These are phyloP conservation scores for Micrastur ruficollis DNA, from an alignment of 2,797 vertebrate species.

Conservation along the genomic window DNA sequence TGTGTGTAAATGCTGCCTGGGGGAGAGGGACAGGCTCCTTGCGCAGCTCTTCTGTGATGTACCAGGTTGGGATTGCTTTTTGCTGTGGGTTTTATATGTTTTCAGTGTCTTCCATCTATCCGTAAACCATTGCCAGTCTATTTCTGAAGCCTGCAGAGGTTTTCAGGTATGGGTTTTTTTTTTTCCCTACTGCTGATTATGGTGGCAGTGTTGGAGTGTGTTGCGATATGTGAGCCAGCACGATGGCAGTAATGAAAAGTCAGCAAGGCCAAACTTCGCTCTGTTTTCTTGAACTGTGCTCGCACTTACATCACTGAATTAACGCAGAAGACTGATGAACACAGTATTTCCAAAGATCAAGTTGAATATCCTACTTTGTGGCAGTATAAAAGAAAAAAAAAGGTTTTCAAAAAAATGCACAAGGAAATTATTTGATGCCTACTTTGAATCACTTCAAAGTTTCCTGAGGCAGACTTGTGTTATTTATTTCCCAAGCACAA, in stretches of 20 bases:
- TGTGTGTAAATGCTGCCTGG: background rate
- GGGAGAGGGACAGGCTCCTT: background rate
- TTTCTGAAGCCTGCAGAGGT: background rate
- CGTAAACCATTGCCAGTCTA: accelerated
- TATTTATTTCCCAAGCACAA: background rate
- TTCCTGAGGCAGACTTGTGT: background rate
- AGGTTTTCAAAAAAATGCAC: background rate
- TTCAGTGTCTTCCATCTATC: background rate
- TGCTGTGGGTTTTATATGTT: background rate
- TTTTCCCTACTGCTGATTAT: background rate
- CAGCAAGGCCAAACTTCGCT: background rate
- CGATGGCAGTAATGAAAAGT: background rate
- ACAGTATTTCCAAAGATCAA: background rate
- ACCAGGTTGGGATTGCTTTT: accelerated
- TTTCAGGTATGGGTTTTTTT: background rate
- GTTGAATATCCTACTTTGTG: background rate
- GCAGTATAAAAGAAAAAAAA: background rate
- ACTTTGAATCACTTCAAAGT: background rate
- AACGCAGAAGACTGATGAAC: background rate
- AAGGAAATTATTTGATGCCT: background rate
- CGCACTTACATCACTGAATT: background rate
- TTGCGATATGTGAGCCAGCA: background rate
- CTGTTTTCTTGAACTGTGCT: background rate
- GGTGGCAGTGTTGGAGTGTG: background rate
- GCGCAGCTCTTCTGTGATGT: background rate